These are phyloP conservation scores for Latheticus oryzae DNA, from an alignment of 2,888 invertebrate genomes.

Conservation along the genomic window DNA sequence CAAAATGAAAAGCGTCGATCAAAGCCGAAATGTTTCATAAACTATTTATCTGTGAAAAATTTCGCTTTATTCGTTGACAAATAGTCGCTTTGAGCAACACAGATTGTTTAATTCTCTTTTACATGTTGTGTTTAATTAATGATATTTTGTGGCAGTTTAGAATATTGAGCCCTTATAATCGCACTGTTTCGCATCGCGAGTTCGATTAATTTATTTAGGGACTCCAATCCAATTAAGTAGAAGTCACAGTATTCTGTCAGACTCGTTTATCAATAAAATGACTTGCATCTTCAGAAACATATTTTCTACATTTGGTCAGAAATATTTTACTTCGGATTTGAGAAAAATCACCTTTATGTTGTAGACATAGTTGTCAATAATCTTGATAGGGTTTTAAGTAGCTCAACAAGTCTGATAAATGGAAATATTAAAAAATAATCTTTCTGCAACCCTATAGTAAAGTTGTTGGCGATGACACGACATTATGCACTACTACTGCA, in stretches of 20 bases:
- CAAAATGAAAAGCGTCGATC: slow-evolving; percentile 24
- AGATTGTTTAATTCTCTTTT: slow-evolving; percentile 35
- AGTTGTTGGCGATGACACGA: slow-evolving; percentile 56
- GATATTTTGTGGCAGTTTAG: slow-evolving; percentile 61
- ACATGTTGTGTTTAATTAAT: slow-evolving; percentile 55
- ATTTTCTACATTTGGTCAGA: slow-evolving; percentile 59
- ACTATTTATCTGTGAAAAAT: slow-evolving; percentile 26
- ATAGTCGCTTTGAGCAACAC: slow-evolving; percentile 19
- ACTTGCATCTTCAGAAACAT: slow-evolving; percentile 59
- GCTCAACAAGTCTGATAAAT: slow-evolving; percentile 23
- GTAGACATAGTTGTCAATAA: slow-evolving; percentile 39
- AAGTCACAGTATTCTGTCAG: slow-evolving; percentile 61
- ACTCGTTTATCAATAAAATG: slow-evolving; percentile 60
- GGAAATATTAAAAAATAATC: slow-evolving; percentile 16
- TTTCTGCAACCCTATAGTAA: slow-evolving; percentile 32
- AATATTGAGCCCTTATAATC: slow-evolving; percentile 56
- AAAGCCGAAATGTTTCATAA: slow-evolving; percentile 26
- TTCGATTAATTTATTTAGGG: slow-evolving; percentile 61
- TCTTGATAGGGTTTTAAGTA: slow-evolving; percentile 19
- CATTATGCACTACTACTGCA: slow-evolving; percentile 53
- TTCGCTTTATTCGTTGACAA: slow-evolving; percentile 20
- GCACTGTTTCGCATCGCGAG: slow-evolving; percentile 56
- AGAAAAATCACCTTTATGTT: slow-evolving; percentile 40
- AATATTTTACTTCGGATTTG: slow-evolving; percentile 55
- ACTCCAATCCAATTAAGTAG: slow-evolving; percentile 62